phyloP scores from a whole-genome alignment of 2,113 vertebrate species.

The Gobius niger region DNA sequence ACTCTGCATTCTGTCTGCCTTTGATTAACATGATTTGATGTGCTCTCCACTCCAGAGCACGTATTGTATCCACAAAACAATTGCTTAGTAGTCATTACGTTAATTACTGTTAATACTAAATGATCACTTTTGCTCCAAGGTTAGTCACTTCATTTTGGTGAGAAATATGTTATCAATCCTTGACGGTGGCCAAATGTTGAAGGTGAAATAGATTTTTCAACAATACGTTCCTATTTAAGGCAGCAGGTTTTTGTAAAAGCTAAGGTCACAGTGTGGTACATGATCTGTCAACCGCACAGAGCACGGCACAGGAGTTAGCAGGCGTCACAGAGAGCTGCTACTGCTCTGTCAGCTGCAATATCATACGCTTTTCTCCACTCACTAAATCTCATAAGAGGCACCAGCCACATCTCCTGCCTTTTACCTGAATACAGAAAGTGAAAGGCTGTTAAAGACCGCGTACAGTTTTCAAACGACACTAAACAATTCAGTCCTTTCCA shows the following conservation, averaged over 20 bases:
- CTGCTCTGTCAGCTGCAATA: too few species aligned
- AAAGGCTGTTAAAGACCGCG: background rate
- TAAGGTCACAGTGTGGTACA: conserved; percentile 12
- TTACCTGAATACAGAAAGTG: background rate
- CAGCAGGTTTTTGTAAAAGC: conserved; percentile 1
- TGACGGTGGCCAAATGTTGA: background rate
- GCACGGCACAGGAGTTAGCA: too few species aligned
- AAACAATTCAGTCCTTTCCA: too few species aligned
- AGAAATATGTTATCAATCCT: background rate
- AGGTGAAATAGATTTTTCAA: background rate
- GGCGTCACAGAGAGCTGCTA: too few species aligned
- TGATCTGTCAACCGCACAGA: background rate
- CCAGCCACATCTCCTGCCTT: background rate
- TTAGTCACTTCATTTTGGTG: background rate
- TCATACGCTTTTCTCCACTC: too few species aligned
- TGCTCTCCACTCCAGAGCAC: background rate
- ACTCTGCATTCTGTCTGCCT: background rate
- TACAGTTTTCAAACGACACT: conserved; percentile 10
- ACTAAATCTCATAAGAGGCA: background rate
- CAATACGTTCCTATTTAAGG: conserved; percentile 4
- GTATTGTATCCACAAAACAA: background rate
- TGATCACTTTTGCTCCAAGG: background rate
- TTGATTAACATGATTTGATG: background rate
- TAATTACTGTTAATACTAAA: background rate
- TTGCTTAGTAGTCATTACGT: background rate